Base-by-base conservation (phyloP, 2,797 vertebrate species). In the Neoniphon sammara region DNA sequence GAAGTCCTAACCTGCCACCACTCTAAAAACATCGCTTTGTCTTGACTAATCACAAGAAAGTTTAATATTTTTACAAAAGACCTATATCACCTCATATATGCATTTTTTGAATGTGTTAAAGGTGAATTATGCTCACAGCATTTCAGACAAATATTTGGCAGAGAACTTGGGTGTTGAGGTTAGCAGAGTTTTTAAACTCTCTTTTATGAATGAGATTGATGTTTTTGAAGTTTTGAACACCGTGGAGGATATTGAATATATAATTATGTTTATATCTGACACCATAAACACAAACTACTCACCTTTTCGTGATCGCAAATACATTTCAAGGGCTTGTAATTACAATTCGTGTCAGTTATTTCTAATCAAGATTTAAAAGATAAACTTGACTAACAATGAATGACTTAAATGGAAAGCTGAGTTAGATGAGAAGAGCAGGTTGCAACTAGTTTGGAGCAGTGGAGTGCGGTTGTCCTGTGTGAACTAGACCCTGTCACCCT, bases 21-120 rank as follows among this genome's bases (percentile, higher is more conserved):
- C 93, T 94, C 93, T 93, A 93, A 94, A 94, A 94, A 93, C 93
- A 93, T 93, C 92, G 94, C 69, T 66, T 94, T 94, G 93, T 95
- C 93, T 94, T 93, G 2, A 95, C 95, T 95, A 95, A 95, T 95
- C 94, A 93, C 94, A 93, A 59, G 34, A 94, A 95, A 94, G 92
- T 95, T 93, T 93, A 94, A 94, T 95, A 93, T 95, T 93, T 94
- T 94, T 93, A 91, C 92, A 94, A 94, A 92, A 88, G 93, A 93
- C 93, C 94, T 94, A 93, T 93, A 93, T 94, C 94, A 93, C 61
- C 44, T 60, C 91, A 91, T 90, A 92, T 88, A 92, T 92, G 56
- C 93, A 90, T 93, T 91, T 94, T 94, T 93, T 93, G 93, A 94
- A 11, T 94, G 93, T 94, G 93, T 95, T 95, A 94, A 92, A 93